These are phyloP conservation scores for Casuarius casuarius DNA, from an alignment of 2,113 vertebrate genomes.

Conservation along the genomic window DNA sequence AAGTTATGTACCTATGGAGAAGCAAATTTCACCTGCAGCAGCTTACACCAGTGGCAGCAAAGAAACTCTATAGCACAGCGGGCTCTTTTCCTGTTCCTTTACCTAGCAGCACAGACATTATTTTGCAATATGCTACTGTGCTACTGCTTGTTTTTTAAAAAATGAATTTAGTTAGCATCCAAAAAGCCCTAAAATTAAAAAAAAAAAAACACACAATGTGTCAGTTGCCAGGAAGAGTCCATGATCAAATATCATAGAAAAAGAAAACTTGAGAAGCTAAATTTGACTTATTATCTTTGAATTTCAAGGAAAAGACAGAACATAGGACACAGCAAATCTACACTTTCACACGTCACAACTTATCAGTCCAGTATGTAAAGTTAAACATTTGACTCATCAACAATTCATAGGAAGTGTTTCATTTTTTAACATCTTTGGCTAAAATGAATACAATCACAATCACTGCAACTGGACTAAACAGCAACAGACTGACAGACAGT, in stretches of 20 bases:
- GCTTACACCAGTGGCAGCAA: neutral
- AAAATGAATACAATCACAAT: neutral
- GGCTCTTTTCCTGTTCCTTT: neutral
- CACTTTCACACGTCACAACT: neutral
- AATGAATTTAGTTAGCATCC: neutral
- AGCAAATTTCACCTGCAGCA: neutral
- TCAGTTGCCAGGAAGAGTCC: neutral
- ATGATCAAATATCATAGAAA: no score
- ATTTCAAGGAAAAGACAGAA: neutral
- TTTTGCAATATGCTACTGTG: neutral
- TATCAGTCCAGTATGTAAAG: neutral
- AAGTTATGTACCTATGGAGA: no score
- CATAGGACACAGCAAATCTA: neutral
- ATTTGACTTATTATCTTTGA: no score
- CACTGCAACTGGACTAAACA: neutral
- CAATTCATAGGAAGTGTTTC: neutral
- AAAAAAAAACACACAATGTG: no score
- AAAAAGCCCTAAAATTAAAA: neutral
- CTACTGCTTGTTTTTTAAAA: neutral
- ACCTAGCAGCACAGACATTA: neutral
- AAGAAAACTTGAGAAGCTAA: neutral
- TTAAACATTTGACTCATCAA: neutral
- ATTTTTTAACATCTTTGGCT: neutral
- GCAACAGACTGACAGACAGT: neutral
- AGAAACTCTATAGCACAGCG: neutral